Percentiles rank a stretch among this genome's conserved stretches.
phyloP scores from a whole-genome alignment of 1,140 invertebrate genomes.

The Yoshiicerus persimilis region DNA sequence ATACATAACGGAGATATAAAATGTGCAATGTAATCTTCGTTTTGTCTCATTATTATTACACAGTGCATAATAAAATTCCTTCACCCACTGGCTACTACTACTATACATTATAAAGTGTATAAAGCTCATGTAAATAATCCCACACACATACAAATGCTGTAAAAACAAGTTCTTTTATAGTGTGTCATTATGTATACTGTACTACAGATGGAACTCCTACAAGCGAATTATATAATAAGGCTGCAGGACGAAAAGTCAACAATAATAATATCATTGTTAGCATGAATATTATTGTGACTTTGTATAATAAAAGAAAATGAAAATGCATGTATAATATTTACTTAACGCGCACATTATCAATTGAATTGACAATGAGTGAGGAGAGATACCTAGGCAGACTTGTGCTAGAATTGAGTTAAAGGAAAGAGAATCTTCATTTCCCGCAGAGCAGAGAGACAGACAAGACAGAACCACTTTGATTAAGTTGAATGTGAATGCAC shows the following conservation, averaged over 20 bases:
- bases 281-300: neutral
- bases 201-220: neutral
- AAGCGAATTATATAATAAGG: neutral
- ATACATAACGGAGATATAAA: neutral
- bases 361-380: neutral
- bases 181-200: neutral
- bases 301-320: neutral
- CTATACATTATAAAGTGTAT: neutral
- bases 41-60: neutral
- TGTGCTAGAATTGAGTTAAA: neutral
- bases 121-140: neutral
- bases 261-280: neutral
- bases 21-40: neutral
- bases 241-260: neutral
- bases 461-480: neutral
- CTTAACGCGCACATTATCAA: neutral
- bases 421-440: slow-evolving; percentile 7
- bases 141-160: neutral
- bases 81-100: neutral
- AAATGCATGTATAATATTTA: neutral
- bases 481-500: neutral
- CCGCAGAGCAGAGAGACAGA: neutral
- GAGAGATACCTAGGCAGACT: neutral
- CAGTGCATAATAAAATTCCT: neutral
- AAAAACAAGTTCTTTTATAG: neutral